A percentile compares a stretch with the other conserved stretches of the same genome.
These are phyloP conservation scores for Micronycteris hirsuta DNA, from an alignment of 2,113 vertebrate species.

Conservation along the genomic window DNA sequence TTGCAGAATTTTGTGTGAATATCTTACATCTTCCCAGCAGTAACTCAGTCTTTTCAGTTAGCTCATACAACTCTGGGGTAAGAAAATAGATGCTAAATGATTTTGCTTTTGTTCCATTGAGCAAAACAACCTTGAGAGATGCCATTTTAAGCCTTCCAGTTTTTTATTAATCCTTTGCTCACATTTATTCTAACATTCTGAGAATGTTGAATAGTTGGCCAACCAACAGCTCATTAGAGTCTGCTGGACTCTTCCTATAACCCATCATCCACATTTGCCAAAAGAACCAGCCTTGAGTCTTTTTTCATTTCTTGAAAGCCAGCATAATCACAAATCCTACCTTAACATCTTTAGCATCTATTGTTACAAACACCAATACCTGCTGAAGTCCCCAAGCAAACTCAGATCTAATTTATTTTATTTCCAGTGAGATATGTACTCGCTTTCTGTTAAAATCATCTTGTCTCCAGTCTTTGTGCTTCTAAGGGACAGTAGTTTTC, in stretches of 20 bases:
- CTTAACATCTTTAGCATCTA: background rate
- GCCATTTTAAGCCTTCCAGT: background rate
- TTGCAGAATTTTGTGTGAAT: background rate
- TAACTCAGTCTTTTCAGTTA: background rate
- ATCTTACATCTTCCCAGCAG: background rate
- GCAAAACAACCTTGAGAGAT: constrained; percentile 38
- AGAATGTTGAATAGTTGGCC: constrained; percentile 25
- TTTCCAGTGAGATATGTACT: background rate
- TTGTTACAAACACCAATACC: background rate
- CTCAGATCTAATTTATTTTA: constrained; percentile 3
- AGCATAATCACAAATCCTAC: background rate
- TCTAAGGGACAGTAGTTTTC: background rate
- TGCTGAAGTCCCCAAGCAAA: background rate
- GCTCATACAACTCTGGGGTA: background rate
- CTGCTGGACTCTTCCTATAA: background rate
- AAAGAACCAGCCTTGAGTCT: background rate
- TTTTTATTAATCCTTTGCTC: constrained; percentile 38
- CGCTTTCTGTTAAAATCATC: constrained; percentile 24
- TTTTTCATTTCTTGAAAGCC: background rate
- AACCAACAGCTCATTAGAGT: constrained; percentile 24
- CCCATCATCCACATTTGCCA: background rate
- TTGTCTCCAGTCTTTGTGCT: background rate
- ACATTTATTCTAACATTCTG: background rate
- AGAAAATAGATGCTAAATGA: constrained; percentile 34
- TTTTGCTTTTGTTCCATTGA: constrained; percentile 53